Base-by-base conservation (phyloP, 2,888 invertebrate species). In the Holacanthella duospinosa region DNA sequence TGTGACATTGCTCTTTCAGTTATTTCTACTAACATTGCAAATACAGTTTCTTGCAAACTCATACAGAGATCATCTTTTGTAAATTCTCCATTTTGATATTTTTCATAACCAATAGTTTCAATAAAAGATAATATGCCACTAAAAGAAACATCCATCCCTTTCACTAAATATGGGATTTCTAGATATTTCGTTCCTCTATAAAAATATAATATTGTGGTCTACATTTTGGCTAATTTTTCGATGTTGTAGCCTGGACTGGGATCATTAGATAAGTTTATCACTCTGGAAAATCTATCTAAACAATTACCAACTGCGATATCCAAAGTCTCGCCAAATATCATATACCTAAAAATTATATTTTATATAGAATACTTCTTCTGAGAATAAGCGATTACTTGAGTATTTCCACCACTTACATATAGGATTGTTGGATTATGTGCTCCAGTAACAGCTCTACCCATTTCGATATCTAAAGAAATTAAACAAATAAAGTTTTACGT, bases 121-220 rank as follows among this genome's bases (percentile, higher is more conserved):
- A 96, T 88, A 75, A 85, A 87, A 1, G 94, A 92, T 21, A 99
- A 81, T 60, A 99, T 86, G 0, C 99, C 99, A 2, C 97, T 96
- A 77, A 99, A 95, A 67, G 97, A 97, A 0, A 99, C 95, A 79
- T 99, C 99, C 99, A 99, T 99, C 43, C 97, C 99, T 83, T 99
- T 99, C 0, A 99, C 97, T 65, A 87, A 86, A 77, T 99, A 99
- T 0, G 99, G 99, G 48, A 99, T 78, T 56, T 85, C 84, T 24
- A 88, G 79, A 75, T 85, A 89, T 75, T 90, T 90, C 61, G 83
- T 85, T 2, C 96, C 95, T 59, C 81, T 81, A 21, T 19, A 55
- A 27, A 59, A 55, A 61, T 27, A 27, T 2, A 27, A 43, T 48
- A 21, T 21, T 16, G n/a, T n/a, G n/a, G n/a, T n/a, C n/a, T 75